Evolutionary conservation across 2,797 vertebrate genomes (phyloP), one percentile per base, ranked within the genome.

Genomic region (Microcaecilia unicolor): DNA sequence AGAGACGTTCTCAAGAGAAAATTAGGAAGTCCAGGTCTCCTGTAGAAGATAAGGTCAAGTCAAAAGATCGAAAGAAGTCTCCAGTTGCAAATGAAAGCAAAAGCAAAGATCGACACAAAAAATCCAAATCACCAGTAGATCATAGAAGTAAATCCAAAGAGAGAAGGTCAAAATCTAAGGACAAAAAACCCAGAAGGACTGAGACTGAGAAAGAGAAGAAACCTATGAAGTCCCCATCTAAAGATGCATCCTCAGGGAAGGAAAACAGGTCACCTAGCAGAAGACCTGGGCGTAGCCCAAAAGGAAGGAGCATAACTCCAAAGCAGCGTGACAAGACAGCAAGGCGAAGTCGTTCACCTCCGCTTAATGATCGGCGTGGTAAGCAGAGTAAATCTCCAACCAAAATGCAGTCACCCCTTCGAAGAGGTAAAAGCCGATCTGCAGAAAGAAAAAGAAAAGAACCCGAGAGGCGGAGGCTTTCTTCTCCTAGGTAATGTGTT

Each of bases 231-330:
- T 98, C 96, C 31, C 93, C 93, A 9, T 94, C 92, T 50, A 99
- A 97, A 74, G 94, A 99, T 43, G 85, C 91, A 10, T 96, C 95
- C 4, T 93, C 93, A 14, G 95, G 95, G 36, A 99, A 97, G 58
- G 95, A 98, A 61, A 98, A 98, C 57, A 81, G 92, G 31, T 99
- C 95, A 3, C 95, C 95, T 7, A 81, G 67, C 48, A 74, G 88
- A 25, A 79, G 90, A 26, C 82, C 84, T 50, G 76, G 73, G 19
- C 85, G 81, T 24, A 93, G 89, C 53, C 88, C 91, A 9, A 67
- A 60, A 17, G 82, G 80, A 60, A 89, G 85, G 64, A 98, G 93
- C 23, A 46, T 81, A 12, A 91, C 93, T 48, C 91, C 92, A 1
- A 92, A 83, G 40, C 84, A 65, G 16, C 78, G 91, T 25, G 92